Conservation (phyloP, 2,797 vertebrate species). For the Carcharodon carcharias region DNA sequence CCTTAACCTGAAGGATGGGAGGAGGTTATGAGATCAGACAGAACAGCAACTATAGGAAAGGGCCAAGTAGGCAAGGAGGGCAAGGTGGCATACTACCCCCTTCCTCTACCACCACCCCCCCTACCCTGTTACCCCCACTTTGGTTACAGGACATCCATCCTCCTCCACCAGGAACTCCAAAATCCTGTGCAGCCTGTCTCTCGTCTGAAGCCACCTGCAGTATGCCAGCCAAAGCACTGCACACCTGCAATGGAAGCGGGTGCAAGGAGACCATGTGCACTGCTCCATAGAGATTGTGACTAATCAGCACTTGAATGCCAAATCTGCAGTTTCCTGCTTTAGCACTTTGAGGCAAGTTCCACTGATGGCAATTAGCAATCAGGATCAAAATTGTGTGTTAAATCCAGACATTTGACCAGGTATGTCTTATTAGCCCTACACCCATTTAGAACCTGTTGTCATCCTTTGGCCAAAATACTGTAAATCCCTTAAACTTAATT, state of each 20-base stretch:
- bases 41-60: background rate
- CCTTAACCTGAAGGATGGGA: background rate
- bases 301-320: background rate
- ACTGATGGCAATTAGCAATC: background rate
- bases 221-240: background rate
- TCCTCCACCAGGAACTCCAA: background rate
- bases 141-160: background rate
- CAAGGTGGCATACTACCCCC: background rate
- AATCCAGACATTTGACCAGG: background rate
- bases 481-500: background rate
- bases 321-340: background rate
- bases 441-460: background rate
- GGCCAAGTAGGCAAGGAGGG: background rate
- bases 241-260: background rate
- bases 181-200: background rate
- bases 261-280: background rate
- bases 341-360: background rate
- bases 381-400: background rate
- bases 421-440: background rate
- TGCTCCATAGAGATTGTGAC: background rate
- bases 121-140: background rate
- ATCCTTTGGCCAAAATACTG: background rate
- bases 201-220: background rate
- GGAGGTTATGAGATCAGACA: background rate
- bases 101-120: too few species aligned